Evolutionary conservation across 2,797 vertebrate genomes (phyloP).

Genomic region (Propithecus perrieri): DNA sequence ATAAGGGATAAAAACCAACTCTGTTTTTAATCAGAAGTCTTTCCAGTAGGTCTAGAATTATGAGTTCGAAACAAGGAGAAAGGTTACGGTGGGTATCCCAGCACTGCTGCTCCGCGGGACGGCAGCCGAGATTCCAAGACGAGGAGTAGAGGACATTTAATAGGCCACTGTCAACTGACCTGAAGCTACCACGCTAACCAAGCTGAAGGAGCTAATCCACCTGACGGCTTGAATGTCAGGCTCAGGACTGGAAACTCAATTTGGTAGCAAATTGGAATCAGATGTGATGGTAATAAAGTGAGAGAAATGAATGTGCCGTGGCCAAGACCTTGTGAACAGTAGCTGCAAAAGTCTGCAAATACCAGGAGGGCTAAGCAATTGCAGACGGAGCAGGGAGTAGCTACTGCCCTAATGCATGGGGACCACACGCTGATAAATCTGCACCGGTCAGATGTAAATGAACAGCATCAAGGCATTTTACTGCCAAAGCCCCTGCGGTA

Average conservation of each 20-base stretch:
- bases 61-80: slow-evolving; percentile 70
- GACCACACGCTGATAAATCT: background rate
- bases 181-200: slow-evolving; percentile 49
- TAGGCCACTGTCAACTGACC: slow-evolving; percentile 68
- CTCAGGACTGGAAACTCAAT: slow-evolving; percentile 79
- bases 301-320: slow-evolving; percentile 68
- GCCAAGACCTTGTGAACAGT: slow-evolving; percentile 75
- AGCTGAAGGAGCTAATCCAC: slow-evolving; percentile 75
- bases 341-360: slow-evolving; percentile 51
- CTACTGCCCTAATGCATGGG: background rate
- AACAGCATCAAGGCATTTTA: background rate
- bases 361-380: background rate
- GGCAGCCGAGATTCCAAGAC: background rate
- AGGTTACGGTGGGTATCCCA: slow-evolving; percentile 41
- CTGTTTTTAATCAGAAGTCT: slow-evolving; percentile 67
- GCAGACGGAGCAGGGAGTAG: background rate
- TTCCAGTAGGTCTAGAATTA: slow-evolving; percentile 57
- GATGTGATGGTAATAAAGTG: slow-evolving; percentile 81
- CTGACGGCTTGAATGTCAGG: slow-evolving; percentile 74
- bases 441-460: background rate
- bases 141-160: slow-evolving; percentile 62
- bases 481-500: background rate
- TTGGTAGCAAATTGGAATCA: slow-evolving; percentile 82
- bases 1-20: slow-evolving; percentile 52
- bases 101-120: background rate